Percentiles rank a stretch among this genome's conserved stretches.
These are phyloP conservation scores for Zelleria hepariella DNA, from an alignment of 2,888 invertebrate genomes.

Conservation along the genomic window DNA sequence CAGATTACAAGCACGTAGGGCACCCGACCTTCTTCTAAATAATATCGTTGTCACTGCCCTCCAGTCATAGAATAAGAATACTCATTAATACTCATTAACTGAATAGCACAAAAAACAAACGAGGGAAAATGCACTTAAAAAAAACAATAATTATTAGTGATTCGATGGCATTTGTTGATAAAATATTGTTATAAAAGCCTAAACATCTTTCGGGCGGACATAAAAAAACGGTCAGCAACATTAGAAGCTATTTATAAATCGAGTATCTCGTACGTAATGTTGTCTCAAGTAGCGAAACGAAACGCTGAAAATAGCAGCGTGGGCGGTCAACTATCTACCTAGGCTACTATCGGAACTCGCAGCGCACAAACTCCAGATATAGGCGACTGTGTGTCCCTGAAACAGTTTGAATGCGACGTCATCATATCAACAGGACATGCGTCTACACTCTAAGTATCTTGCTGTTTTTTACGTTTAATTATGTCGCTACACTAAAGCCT, in stretches of 20 bases:
- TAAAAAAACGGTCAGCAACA: neutral
- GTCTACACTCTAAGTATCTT: too few relatives aligned
- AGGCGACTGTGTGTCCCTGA: neutral
- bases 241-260: neutral
- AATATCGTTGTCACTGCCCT: neutral
- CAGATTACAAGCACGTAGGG: neutral
- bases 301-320: neutral
- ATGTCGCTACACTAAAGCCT: too few relatives aligned
- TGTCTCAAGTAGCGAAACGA: neutral
- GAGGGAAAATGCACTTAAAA: neutral
- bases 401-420: neutral
- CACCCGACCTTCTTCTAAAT: neutral
- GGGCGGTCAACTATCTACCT: neutral
- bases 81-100: neutral
- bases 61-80: neutral
- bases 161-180: neutral
- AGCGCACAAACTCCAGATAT: too few relatives aligned
- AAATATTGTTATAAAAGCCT: neutral
- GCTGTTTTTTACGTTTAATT: too few relatives aligned
- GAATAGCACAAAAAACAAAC: neutral
- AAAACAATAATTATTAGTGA: neutral
- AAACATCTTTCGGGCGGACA: neutral
- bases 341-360: too few relatives aligned
- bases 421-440: too few relatives aligned
- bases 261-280: neutral